A percentile compares a stretch with the other conserved stretches of the same genome.
Evolutionary conservation across 2,797 vertebrate species (phyloP).

Genomic region (Phataginus tetradactyla): DNA sequence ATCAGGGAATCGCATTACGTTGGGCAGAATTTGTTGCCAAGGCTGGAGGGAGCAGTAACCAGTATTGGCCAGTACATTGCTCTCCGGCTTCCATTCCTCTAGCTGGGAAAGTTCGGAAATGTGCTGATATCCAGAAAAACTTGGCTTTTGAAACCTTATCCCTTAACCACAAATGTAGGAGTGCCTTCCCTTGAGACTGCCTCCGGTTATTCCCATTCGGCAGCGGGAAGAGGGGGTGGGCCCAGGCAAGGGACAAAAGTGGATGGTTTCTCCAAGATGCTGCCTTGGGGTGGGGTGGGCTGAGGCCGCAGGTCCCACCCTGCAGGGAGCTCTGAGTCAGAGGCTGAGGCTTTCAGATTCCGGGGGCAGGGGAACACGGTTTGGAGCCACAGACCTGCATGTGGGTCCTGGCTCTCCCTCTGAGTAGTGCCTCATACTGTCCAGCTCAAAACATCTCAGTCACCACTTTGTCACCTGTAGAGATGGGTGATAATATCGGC

Average conservation of each 20-base stretch:
- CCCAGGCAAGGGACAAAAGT: background rate
- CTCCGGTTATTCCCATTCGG: background rate
- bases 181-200: background rate
- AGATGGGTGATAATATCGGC: background rate
- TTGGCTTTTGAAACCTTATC: slow-evolving; percentile 1
- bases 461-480: background rate
- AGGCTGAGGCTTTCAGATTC: background rate
- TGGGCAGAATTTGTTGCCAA: background rate
- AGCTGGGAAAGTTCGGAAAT: slow-evolving; percentile 8
- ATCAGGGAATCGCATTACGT: background rate
- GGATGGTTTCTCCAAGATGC: background rate
- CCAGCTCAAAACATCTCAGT: background rate
- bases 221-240: background rate
- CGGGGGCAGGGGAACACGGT: background rate
- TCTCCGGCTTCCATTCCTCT: background rate
- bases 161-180: background rate
- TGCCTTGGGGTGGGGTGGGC: background rate
- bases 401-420: background rate
- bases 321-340: background rate
- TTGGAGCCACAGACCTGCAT: background rate
- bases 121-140: background rate
- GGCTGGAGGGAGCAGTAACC: background rate
- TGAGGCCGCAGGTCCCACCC: background rate
- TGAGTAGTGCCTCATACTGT: background rate
- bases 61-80: background rate